These are phyloP conservation scores for Lepidocolaptes lacrymiger DNA, from an alignment of 2,797 vertebrate species.

Conservation along the genomic window DNA sequence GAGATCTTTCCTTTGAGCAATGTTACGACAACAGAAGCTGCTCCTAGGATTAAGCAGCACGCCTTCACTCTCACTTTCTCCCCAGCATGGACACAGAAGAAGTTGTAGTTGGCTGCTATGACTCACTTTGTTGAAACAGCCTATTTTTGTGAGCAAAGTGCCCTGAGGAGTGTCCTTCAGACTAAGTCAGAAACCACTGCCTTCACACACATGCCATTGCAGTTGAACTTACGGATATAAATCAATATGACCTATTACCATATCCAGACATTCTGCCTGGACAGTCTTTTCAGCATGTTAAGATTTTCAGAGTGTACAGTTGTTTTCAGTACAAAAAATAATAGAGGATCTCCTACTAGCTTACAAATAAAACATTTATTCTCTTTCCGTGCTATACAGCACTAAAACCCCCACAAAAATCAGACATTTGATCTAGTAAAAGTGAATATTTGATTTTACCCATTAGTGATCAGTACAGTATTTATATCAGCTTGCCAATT, in stretches of 20 bases:
- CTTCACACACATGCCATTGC: not conserved
- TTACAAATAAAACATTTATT: not conserved
- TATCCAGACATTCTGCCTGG: not conserved
- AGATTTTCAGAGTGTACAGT: not conserved
- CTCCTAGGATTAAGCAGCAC: not conserved
- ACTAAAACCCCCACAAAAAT: not conserved
- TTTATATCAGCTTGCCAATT: not conserved
- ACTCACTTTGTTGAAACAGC: not conserved
- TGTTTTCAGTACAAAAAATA: not conserved
- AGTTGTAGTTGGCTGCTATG: not conserved
- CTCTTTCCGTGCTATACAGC: not conserved
- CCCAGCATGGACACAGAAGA: not conserved
- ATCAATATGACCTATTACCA: not conserved
- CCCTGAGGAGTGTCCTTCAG: fast-evolving
- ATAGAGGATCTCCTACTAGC: not conserved
- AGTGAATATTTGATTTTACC: not conserved
- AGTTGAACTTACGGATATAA: not conserved
- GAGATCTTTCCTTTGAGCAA: not conserved
- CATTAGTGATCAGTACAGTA: not conserved
- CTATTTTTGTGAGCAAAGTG: not conserved
- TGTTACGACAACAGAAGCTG: not conserved
- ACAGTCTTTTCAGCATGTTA: not conserved
- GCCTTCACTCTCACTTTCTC: not conserved
- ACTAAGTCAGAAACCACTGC: not conserved
- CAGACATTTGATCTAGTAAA: not conserved